Evolutionary conservation across 2,888 invertebrate genomes (phyloP).

Genomic region (Apamea epomidion): DNA sequence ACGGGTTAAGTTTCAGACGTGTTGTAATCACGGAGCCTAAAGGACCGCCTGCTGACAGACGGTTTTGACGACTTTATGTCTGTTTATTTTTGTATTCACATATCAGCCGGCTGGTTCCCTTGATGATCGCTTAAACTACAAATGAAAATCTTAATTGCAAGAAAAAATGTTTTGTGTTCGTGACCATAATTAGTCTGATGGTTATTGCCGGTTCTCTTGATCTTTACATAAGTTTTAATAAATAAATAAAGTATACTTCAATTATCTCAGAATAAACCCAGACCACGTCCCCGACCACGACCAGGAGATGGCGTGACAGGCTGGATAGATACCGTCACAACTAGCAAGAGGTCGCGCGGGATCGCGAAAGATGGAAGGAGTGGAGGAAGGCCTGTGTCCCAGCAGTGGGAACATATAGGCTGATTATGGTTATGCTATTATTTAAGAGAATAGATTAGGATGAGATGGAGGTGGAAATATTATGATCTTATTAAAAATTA

Average conservation of each 20-base stretch:
- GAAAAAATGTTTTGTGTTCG: not conserved
- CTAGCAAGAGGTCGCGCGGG: not conserved
- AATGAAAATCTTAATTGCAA: conserved; percentile 1
- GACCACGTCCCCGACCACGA: not conserved
- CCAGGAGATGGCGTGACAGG: not conserved
- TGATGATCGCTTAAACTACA: not conserved
- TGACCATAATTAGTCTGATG: not conserved
- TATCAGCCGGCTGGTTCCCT: too few species aligned
- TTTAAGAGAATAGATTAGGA: not conserved
- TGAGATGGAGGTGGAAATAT: not conserved
- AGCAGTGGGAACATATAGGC: too few species aligned
- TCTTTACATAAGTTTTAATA: not conserved
- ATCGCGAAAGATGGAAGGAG: not conserved
- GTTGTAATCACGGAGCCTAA: conserved; percentile 57
- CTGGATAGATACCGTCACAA: not conserved
- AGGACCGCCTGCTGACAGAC: conserved; percentile 46
- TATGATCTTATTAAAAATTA: too few species aligned
- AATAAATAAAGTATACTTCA: too few species aligned
- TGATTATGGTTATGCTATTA: too few species aligned
- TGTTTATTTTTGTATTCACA: not conserved
- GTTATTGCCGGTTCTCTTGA: not conserved
- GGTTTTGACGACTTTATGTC: conserved; percentile 16
- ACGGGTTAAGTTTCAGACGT: conserved; percentile 81
- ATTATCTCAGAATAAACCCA: not conserved
- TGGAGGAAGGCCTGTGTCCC: not conserved